phyloP scores from a whole-genome alignment of 2,888 invertebrate species.

The Lepidocyrtoides sp. region DNA sequence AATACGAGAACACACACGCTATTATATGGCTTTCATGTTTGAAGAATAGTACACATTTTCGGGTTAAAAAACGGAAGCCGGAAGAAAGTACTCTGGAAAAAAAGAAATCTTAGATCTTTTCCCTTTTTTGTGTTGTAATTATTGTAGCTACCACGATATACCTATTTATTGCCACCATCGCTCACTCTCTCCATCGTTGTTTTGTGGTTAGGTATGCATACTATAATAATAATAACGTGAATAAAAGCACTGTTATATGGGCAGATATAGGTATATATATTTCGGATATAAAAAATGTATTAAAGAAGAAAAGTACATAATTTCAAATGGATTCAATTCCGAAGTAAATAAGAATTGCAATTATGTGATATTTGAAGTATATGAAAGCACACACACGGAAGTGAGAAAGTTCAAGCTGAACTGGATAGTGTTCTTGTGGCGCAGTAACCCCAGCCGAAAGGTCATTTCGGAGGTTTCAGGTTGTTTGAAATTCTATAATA shows the following conservation, averaged over 20 bases:
- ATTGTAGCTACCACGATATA: constrained; percentile 25
- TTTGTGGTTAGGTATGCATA: constrained; percentile 28
- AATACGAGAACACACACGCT: constrained; percentile 35
- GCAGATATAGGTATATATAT: no score
- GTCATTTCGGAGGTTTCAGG: constrained; percentile 77
- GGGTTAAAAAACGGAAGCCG: constrained; percentile 82
- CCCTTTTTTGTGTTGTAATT: constrained; percentile 59
- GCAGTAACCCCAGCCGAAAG: constrained; percentile 74
- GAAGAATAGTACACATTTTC: constrained; percentile 50
- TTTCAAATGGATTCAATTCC: constrained; percentile 50
- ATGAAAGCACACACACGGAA: constrained; percentile 33
- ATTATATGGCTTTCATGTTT: constrained; percentile 55
- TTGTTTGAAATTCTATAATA: constrained; percentile 72
- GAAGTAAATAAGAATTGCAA: constrained; percentile 39
- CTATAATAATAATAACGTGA: no score
- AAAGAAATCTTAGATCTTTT: constrained; percentile 78
- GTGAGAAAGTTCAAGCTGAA: constrained; percentile 64
- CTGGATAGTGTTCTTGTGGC: constrained; percentile 49
- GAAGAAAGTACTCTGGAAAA: constrained; percentile 80
- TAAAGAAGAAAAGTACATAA: constrained; percentile 11
- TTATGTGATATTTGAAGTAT: constrained; percentile 15
- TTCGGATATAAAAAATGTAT: background rate
- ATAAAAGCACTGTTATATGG: no score
- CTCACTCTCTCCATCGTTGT: constrained; percentile 1
- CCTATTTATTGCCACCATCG: constrained; percentile 27